A percentile compares a stretch with the other conserved stretches of the same genome.
These are phyloP conservation scores for Drosophila bifasciata DNA, from an alignment of 1,140 invertebrate species.

Conservation along the genomic window DNA sequence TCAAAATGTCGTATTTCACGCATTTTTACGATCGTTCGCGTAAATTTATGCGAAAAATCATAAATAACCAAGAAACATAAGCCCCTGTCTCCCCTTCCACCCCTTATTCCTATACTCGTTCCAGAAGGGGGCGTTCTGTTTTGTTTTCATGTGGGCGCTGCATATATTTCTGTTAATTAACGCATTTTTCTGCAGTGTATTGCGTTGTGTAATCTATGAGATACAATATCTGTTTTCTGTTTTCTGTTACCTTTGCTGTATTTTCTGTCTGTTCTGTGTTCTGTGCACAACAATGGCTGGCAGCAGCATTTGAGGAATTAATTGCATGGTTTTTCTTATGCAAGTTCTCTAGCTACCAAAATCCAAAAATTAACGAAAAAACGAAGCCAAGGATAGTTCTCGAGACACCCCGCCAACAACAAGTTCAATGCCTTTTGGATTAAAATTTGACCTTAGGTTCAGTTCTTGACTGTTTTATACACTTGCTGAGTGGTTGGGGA, in stretches of 20 bases:
- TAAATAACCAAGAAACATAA: conserved; percentile 61
- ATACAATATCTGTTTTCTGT: conserved; percentile 9
- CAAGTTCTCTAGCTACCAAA: conserved; percentile 47
- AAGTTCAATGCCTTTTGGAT: conserved; percentile 77
- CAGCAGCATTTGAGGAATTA: conserved; percentile 50
- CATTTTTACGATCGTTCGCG: conserved; percentile 79
- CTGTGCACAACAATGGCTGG: conserved; percentile 40
- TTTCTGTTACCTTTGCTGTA: conserved; percentile 11
- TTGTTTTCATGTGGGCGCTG: conserved; percentile 71
- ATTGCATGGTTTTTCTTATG: conserved; percentile 51
- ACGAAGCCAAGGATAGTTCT: conserved; percentile 53
- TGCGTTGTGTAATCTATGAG: conserved; percentile 62
- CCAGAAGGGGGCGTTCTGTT: conserved; percentile 18
- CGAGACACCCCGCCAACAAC: conserved; percentile 34
- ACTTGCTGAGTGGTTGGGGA: not conserved
- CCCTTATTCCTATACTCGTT: conserved; percentile 5
- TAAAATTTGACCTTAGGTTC: conserved; percentile 75
- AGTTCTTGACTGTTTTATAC: conserved; percentile 37
- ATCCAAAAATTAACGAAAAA: conserved; percentile 21
- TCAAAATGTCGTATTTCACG: conserved; percentile 81
- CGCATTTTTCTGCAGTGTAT: conserved; percentile 59
- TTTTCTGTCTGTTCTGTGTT: conserved; percentile 1
- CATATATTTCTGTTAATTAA: conserved; percentile 80
- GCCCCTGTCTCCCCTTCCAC: not conserved
- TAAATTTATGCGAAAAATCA: conserved; percentile 82